phyloP scores from a whole-genome alignment of 2,113 vertebrate species.

The Anarhynchus alexandrinus region DNA sequence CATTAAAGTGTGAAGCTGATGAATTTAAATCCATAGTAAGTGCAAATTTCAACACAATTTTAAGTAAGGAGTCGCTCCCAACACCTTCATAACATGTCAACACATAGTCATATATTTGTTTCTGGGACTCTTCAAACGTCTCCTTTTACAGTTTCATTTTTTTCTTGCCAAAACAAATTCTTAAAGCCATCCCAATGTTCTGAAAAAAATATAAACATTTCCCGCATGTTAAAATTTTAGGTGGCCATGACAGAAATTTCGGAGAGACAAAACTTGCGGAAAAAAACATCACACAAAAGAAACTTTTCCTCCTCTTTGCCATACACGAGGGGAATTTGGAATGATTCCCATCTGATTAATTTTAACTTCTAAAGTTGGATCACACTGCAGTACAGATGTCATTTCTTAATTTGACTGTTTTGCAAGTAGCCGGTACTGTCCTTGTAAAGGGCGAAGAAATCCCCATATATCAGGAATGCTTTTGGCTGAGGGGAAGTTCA shows the following conservation, averaged over 20 bases:
- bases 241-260: neutral
- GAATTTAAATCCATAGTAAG: slow-evolving; percentile 62
- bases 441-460: slow-evolving; percentile 22
- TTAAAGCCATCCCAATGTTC: slow-evolving; percentile 1
- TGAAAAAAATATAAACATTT: slow-evolving; percentile 46
- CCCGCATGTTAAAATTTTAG: neutral
- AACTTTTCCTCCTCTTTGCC: neutral
- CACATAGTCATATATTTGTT: slow-evolving; percentile 67
- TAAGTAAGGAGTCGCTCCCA: slow-evolving; percentile 58
- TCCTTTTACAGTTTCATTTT: slow-evolving; percentile 40
- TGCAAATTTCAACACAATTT: slow-evolving; percentile 64
- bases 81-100: slow-evolving; percentile 69
- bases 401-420: slow-evolving; percentile 46
- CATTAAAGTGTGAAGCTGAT: slow-evolving; percentile 58
- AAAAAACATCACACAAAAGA: neutral
- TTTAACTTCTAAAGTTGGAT: slow-evolving; percentile 50
- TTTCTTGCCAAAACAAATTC: slow-evolving; percentile 59
- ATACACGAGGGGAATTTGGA: neutral
- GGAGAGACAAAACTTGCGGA: neutral
- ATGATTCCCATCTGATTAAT: slow-evolving; percentile 8
- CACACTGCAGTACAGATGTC: neutral
- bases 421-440: neutral
- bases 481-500: slow-evolving; percentile 3
- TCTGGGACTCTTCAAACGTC: slow-evolving; percentile 66
- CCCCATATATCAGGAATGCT: slow-evolving; percentile 24